Conservation (phyloP, 2,888 invertebrate genomes). For the Formica aserva region DNA sequence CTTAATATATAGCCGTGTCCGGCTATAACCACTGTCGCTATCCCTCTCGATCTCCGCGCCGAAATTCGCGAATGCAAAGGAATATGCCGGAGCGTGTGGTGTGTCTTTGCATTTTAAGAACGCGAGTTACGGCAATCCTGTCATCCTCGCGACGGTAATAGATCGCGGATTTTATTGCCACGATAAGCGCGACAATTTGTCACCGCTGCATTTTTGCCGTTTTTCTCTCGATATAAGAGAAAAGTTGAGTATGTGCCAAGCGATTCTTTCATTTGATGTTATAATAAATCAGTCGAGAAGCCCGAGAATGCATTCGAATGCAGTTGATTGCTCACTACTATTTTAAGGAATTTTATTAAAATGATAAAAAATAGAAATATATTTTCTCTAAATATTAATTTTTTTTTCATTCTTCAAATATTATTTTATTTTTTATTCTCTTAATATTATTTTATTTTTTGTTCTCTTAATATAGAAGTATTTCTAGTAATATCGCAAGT, state of each 20-base stretch:
- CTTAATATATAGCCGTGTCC: slow-evolving; percentile 37
- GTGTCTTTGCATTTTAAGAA: slow-evolving; percentile 48
- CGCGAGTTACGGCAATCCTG: slow-evolving; percentile 47
- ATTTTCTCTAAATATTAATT: no score
- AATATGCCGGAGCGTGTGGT: slow-evolving; percentile 30
- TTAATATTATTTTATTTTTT: no score
- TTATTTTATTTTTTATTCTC: no score
- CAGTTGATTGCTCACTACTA: neutral
- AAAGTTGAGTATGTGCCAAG: neutral
- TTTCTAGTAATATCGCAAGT: neutral
- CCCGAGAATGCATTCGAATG: neutral
- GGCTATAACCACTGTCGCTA: slow-evolving; percentile 2
- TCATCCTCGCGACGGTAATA: slow-evolving; percentile 41
- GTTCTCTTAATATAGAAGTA: no score
- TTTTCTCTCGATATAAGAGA: neutral
- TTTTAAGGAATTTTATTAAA: neutral
- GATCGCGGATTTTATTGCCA: slow-evolving; percentile 54
- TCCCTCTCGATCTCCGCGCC: slow-evolving; percentile 35
- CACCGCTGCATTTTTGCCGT: neutral
- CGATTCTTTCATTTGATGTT: neutral
- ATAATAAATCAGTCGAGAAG: neutral
- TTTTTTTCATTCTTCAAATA: no score
- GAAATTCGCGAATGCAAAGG: slow-evolving; percentile 45
- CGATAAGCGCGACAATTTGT: slow-evolving; percentile 50
- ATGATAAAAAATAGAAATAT: neutral